These are phyloP conservation scores for Coracias cyanogaster DNA, from an alignment of 2,797 vertebrate genomes.

Conservation along the genomic window DNA sequence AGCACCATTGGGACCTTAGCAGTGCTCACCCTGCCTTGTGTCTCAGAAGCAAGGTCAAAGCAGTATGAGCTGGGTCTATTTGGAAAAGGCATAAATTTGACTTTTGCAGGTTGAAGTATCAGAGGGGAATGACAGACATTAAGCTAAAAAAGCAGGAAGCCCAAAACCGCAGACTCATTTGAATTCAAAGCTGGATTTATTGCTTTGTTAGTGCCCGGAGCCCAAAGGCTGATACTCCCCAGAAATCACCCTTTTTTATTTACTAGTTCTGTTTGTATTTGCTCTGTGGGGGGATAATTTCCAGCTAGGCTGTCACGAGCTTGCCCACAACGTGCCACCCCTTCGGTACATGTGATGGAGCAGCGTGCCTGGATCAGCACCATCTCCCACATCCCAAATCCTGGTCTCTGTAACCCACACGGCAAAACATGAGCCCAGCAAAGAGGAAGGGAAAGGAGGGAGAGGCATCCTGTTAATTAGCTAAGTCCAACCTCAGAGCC, in stretches of 20 bases:
- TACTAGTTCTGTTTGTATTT: not conserved
- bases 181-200: not conserved
- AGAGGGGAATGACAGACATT: not conserved
- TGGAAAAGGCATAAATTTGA: not conserved
- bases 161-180: not conserved
- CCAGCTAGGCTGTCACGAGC: not conserved
- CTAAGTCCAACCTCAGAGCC: not conserved
- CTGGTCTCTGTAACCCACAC: not conserved
- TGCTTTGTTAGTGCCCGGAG: not conserved
- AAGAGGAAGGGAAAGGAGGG: not conserved
- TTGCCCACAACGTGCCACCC: accelerated
- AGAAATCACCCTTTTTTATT: not conserved
- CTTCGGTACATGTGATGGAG: not conserved
- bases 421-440: not conserved
- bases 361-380: accelerated
- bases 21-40: not conserved
- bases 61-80: not conserved
- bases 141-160: not conserved
- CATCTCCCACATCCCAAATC: accelerated
- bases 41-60: not conserved
- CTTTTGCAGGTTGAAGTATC: not conserved
- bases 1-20: not conserved
- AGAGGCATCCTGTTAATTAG: not conserved
- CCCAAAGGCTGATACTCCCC: not conserved
- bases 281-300: not conserved